Conservation (phyloP, 2,888 invertebrate genomes). For the Cantharis rustica region DNA sequence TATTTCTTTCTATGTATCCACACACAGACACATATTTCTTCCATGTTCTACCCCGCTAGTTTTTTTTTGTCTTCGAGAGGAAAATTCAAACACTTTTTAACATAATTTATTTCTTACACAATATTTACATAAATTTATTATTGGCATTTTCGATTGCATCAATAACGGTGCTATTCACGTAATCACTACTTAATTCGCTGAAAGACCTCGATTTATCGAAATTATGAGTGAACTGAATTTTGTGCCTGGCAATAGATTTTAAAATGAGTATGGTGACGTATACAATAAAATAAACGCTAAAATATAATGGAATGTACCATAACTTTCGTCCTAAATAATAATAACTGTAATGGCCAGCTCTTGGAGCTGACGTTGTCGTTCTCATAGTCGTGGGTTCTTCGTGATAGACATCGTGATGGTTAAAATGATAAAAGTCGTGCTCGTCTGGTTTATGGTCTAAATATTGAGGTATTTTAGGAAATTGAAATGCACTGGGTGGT, state of each 20-base stretch:
- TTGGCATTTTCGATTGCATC: constrained; percentile 25
- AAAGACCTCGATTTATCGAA: constrained; percentile 35
- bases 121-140: constrained; percentile 33
- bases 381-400: constrained; percentile 44
- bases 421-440: constrained; percentile 47
- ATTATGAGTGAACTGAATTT: constrained; percentile 68
- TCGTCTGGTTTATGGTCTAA: constrained; percentile 39
- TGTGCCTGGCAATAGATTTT: constrained; percentile 74
- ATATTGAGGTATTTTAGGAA: constrained; percentile 41
- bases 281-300: constrained; percentile 72
- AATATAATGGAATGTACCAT: constrained; percentile 76
- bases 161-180: constrained; percentile 17
- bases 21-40: too few relatives aligned
- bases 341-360: constrained; percentile 69
- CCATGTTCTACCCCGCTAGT: too few relatives aligned
- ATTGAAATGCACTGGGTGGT: constrained; percentile 40
- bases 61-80: too few relatives aligned
- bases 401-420: constrained; percentile 54
- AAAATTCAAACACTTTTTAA: too few relatives aligned
- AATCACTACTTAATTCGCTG: constrained; percentile 16
- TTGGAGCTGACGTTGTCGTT: constrained; percentile 56
- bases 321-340: constrained; percentile 76
- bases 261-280: constrained; percentile 74
- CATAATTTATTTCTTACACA: constrained; percentile 2
- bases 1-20: too few relatives aligned